These are phyloP conservation scores for Sebastes cheni DNA, from an alignment of 2,797 vertebrate genomes.

Conservation along the genomic window DNA sequence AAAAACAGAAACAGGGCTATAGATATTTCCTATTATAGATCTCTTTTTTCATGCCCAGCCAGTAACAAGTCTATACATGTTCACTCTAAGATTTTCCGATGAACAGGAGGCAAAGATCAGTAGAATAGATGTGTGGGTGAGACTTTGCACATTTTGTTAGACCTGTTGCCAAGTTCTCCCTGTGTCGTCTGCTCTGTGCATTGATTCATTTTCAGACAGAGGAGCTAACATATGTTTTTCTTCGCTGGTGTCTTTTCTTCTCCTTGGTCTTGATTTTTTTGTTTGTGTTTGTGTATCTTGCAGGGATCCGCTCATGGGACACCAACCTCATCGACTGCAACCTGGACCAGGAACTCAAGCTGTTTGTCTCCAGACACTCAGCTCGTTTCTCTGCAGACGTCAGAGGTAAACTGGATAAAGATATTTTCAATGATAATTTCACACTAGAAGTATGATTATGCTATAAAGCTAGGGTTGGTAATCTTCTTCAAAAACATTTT, in stretches of 20 bases:
- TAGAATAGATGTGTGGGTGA: background rate
- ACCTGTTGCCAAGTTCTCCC: conserved; percentile 9
- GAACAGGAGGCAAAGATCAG: conserved; percentile 11
- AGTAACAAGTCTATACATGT: conserved; percentile 21
- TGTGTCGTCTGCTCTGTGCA: background rate
- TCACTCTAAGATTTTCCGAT: conserved; percentile 40
- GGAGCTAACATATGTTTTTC: background rate
- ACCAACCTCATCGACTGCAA: conserved; percentile 95
- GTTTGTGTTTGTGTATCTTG: conserved; percentile 46
- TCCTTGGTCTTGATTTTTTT: conserved; percentile 23
- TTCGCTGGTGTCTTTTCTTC: background rate
- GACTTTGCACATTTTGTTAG: conserved; percentile 3
- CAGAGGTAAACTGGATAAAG: conserved; percentile 85
- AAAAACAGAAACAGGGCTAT: conserved; percentile 40
- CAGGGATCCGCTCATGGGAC: conserved; percentile 98
- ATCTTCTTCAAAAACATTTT: background rate
- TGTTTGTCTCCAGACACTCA: conserved; percentile 98
- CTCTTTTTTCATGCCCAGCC: conserved; percentile 40
- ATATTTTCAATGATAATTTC: background rate
- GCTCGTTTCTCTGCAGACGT: conserved; percentile 96
- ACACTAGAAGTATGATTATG: background rate
- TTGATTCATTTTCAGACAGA: conserved; percentile 6
- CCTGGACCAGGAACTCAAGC: conserved; percentile 97
- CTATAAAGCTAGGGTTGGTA: background rate
- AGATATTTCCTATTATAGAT: conserved; percentile 77